Evolutionary conservation across 1,140 invertebrate genomes (phyloP), one percentile per base, ranked within the genome.

Genomic region (Drosophila parvula): DNA sequence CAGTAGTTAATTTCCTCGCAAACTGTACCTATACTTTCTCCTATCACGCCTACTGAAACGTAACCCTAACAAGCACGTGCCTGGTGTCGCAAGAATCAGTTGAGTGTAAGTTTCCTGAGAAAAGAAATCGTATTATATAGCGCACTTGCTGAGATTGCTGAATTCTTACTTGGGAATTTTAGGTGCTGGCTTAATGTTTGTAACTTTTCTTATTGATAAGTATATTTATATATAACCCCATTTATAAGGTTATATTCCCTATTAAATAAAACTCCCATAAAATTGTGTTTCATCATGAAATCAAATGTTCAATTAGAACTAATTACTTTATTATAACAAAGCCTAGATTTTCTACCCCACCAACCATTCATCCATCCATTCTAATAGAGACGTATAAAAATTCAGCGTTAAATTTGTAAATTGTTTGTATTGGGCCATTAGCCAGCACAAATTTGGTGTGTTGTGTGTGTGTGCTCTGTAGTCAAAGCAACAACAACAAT

Each of bases 371-470:
- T 5, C 11, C 27, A 34, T 16, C 40, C 41, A 56, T 71, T 78
- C 80, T 82, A 79, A 83, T 83, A 70, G 73, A 82, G 80, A 65
- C 67, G 76, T 63, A 79, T 36, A 59, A 57, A 86, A 86, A 86
- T 86, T 69, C 84, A 88, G 83, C 84, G 84, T 83, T 89, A 89
- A 88, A 88, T 88, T 89, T 89, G 71, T 83, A 88, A 88, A 88
- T 89, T 89, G 83, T 88, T 88, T 88, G 75, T 75, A 84, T 83
- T 84, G 78, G 81, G 38, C 76, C 74, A 84, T 84, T 83, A 84
- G 71, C 71, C 80, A 75, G 69, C 64, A 79, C 65, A 69, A 57
- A 62, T 59, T 71, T 71, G 30, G 48, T 50, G 28, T 50, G 32
- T 32, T 50, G 48, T 50, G 5, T 67, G 64, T 67, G 61, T 61